Base-by-base conservation (phyloP, 2,888 invertebrate genomes). In the Dynastes grantii region DNA sequence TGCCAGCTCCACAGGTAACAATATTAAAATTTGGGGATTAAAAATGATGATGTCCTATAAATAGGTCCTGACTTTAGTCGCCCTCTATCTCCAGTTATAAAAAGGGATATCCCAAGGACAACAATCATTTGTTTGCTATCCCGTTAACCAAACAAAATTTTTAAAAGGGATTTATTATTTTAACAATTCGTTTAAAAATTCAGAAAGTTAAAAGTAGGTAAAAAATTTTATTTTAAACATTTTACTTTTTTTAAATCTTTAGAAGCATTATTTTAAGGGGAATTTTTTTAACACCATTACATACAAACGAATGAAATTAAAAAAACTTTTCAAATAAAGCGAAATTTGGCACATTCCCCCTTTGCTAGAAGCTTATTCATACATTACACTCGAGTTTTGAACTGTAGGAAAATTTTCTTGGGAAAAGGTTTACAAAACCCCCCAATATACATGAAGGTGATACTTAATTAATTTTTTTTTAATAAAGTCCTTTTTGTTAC, bases 291-390 rank as follows among this genome's bases (percentile, higher is more conserved):
- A 71, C 5, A 27, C 63, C 32, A 1, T 4, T 63, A 29, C 63
- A 13, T n/a, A 53, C 11, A 11, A 71, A 63, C 32, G 32, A 11
- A 2, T n/a, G 9, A 29, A n/a, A 71, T 40, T 51, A 49, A 29
- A 51, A 71, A 11, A 27, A 53, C 9, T 6, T 32, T 32, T 63
- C 32, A n/a, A 29, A 63, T 63, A 13, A 29, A 29, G 63, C 27
- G 27, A 63, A 63, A 63, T 63, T 32, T 63, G 63, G 63, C 63
- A 63, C 8, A 32, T 32, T 3, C 37, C 63, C 63, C 63, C 32
- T 63, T 29, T 32, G 63, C 63, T 32, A 29, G 3, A 22, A 61
- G 32, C 32, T 29, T 63, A 63, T 29, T 63, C 63, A 63, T 63
- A 29, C 63, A n/a, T 63, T 32, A 9, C 32, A 9, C 29, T 32